These are phyloP conservation scores for Tupiocoris notatus DNA, from an alignment of 2,888 invertebrate genomes.

Conservation along the genomic window DNA sequence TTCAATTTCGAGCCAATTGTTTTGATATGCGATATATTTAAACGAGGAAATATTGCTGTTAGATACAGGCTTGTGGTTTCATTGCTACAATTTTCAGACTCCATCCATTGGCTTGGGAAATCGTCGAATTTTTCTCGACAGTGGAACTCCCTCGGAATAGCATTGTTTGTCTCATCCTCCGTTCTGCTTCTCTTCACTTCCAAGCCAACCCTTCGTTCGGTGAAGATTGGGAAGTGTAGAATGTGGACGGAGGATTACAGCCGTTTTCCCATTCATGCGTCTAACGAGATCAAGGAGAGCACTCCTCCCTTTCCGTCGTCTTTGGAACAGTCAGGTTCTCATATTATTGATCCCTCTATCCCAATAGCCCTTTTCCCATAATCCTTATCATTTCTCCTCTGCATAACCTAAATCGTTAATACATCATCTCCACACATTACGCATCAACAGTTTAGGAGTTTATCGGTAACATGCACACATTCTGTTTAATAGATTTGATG, in stretches of 20 bases:
- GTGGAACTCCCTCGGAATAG: background rate
- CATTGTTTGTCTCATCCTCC: background rate
- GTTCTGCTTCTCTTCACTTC: background rate
- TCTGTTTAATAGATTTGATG: too few relatives aligned
- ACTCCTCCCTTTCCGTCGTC: constrained; percentile 5
- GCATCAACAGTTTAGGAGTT: too few relatives aligned
- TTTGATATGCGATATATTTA: too few relatives aligned
- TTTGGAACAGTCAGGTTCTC: constrained; percentile 22
- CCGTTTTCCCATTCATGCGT: constrained; percentile 40
- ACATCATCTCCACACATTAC: too few relatives aligned
- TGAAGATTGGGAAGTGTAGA: background rate
- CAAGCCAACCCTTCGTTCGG: background rate
- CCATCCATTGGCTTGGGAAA: background rate
- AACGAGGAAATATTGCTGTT: too few relatives aligned
- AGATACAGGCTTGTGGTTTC: too few relatives aligned
- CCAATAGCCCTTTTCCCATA: background rate
- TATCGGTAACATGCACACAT: too few relatives aligned
- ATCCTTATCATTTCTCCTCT: background rate
- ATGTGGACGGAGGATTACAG: constrained; percentile 36
- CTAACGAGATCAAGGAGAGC: constrained; percentile 40
- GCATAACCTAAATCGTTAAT: too few relatives aligned
- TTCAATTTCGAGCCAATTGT: too few relatives aligned
- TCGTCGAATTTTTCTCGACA: background rate
- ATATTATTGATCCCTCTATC: constrained; percentile 33
- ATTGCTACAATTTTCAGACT: background rate